Evolutionary conservation across 2,888 invertebrate genomes (phyloP).

Genomic region (Cepaea hortensis): DNA sequence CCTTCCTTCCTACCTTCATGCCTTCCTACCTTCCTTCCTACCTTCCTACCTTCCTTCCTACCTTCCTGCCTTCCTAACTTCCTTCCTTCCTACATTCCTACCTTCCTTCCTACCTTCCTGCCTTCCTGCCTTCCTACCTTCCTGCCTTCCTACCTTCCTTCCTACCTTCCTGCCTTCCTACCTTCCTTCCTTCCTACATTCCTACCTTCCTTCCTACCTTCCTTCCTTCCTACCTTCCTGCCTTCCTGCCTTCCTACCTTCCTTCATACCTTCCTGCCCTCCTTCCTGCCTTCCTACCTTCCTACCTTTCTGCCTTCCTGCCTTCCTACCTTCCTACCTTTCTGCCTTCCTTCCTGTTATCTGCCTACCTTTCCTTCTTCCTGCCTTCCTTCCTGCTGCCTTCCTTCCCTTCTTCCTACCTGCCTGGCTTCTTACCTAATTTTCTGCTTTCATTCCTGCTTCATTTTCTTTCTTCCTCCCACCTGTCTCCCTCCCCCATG

Average conservation of each 20-base stretch:
- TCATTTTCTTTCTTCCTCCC: background rate
- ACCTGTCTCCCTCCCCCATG: too few relatives aligned
- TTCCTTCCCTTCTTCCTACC: background rate
- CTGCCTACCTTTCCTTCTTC: background rate
- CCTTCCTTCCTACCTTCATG: background rate
- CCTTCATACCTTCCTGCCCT: background rate
- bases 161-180: background rate
- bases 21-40: background rate
- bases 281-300: background rate
- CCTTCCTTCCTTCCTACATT: background rate
- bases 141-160: background rate
- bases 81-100: background rate
- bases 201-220: background rate
- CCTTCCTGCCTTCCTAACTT: background rate
- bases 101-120: background rate
- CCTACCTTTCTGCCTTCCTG: background rate
- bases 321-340: background rate
- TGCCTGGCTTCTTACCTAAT: background rate
- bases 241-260: background rate
- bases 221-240: background rate
- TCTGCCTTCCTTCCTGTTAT: background rate
- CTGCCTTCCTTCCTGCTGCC: background rate
- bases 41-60: background rate
- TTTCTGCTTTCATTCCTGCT: background rate
- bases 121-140: background rate